These are phyloP conservation scores for Mellivora capensis DNA, from an alignment of 2,113 vertebrate species.

Conservation along the genomic window DNA sequence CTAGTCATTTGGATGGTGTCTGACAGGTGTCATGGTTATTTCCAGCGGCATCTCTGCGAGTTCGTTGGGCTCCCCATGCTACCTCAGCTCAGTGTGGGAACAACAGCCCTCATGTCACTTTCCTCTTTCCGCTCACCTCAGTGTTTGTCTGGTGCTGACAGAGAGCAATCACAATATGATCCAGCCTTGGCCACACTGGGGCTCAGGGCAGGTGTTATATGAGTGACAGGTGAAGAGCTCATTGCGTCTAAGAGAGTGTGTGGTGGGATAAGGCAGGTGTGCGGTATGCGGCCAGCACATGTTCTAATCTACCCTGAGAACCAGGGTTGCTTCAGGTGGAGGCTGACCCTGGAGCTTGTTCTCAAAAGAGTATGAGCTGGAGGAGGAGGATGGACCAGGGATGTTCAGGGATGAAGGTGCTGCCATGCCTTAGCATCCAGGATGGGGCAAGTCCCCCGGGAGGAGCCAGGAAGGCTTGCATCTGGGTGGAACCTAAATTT, in stretches of 20 bases:
- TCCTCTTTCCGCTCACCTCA: not conserved
- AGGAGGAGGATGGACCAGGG: not conserved
- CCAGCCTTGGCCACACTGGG: not conserved
- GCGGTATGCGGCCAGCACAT: rapidly evolving
- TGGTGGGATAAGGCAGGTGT: not conserved
- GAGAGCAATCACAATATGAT: rapidly evolving
- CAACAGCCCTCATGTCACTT: not conserved
- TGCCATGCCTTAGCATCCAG: not conserved
- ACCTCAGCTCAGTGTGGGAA: not conserved
- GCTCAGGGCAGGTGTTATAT: not conserved
- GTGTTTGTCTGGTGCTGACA: not conserved
- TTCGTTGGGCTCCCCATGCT: not conserved
- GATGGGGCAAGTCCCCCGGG: not conserved
- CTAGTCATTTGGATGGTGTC: not conserved
- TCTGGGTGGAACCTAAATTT: not conserved
- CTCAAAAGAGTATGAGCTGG: not conserved
- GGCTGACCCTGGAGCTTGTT: not conserved
- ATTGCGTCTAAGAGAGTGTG: not conserved
- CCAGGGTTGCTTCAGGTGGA: not conserved
- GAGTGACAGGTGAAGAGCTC: not conserved
- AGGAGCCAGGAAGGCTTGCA: not conserved
- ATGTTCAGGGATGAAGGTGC: not conserved
- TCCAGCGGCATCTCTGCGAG: not conserved
- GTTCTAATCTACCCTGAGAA: not conserved
- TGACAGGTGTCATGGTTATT: too few relatives aligned